Evolutionary conservation across 2,113 vertebrate genomes (phyloP), one percentile per base, ranked within the genome.

Genomic region (Rhineura floridana): DNA sequence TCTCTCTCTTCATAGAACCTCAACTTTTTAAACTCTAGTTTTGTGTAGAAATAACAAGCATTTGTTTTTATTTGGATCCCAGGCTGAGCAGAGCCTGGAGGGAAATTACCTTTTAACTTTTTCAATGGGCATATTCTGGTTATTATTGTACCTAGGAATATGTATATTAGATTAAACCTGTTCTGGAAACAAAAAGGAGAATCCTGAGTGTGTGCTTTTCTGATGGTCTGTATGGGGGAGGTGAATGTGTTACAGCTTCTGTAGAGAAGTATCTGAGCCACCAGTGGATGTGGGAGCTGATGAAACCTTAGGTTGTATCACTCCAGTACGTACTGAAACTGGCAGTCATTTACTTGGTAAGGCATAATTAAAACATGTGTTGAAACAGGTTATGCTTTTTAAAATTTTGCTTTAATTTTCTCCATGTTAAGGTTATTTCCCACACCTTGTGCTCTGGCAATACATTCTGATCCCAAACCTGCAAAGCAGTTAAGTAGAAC

Each of bases 91-190:
- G 82, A 90, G 93, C 89, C 72, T 39, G 94, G 95, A 92, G 91
- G 92, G 72, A 87, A 94, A 94, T 94, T 91, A 94, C 91, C 94
- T 96, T 96, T 97, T 96, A 96, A 96, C 84, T 94, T 95, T 95
- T 95, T 93, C 94, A 94, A 94, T 93, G 92, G 94, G 90, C 82
- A 87, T 91, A 90, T 95, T 96, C 93, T 94, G 95, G 95, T 95
- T 95, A 93, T 96, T 81, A 55, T 91, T 96, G 95, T 96, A 95
- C 88, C 91, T 92, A 95, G 96, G 95, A 95, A 88, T 93, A 91
- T 93, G 95, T 95, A 96, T 93, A 95, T 95, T 95, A 96, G 96
- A 97, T 96, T 97, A 96, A 97, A 97, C 91, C 93, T 96, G 91
- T 96, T 95, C 96, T 96, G 95, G 95, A 96, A 96, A 96, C 85